phyloP scores from a whole-genome alignment of 53 echinoderm and acorn worm genomes.

The Apostichopus leukothele region DNA sequence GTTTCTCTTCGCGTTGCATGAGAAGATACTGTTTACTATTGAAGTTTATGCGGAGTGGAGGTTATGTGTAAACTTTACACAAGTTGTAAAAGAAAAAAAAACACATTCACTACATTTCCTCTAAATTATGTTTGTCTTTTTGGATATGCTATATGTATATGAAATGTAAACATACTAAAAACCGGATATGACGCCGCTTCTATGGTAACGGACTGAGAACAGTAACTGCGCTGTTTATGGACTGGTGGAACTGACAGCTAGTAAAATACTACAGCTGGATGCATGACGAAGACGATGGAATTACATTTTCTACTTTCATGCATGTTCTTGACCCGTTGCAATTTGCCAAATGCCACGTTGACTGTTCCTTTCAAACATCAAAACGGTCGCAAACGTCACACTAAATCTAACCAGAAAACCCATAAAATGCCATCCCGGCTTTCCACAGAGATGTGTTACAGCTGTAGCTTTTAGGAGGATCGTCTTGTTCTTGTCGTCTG shows the following conservation, averaged over 20 bases:
- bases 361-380: constrained; percentile 45
- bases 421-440: constrained; percentile 41
- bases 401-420: constrained; percentile 42
- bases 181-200: constrained; percentile 35
- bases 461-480: neutral
- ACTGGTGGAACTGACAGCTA: neutral
- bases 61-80: constrained; percentile 4
- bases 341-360: constrained; percentile 47
- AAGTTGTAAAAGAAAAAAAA: neutral
- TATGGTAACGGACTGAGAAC: neutral
- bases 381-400: constrained; percentile 40
- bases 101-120: no score
- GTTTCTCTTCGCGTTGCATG: neutral
- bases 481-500: neutral
- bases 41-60: neutral
- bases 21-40: constrained; percentile 5
- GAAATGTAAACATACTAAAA: no score
- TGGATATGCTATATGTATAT: no score
- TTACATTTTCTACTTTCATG: constrained; percentile 43
- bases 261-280: constrained; percentile 10
- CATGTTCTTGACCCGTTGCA: constrained; percentile 45
- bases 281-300: constrained; percentile 30
- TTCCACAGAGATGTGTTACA: constrained; percentile 30
- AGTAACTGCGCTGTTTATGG: constrained; percentile 10
- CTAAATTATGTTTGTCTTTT: no score